A percentile compares a stretch with the other conserved stretches of the same genome.
Evolutionary conservation across 2,888 invertebrate genomes (phyloP).

Genomic region (Rotaria sp.): DNA sequence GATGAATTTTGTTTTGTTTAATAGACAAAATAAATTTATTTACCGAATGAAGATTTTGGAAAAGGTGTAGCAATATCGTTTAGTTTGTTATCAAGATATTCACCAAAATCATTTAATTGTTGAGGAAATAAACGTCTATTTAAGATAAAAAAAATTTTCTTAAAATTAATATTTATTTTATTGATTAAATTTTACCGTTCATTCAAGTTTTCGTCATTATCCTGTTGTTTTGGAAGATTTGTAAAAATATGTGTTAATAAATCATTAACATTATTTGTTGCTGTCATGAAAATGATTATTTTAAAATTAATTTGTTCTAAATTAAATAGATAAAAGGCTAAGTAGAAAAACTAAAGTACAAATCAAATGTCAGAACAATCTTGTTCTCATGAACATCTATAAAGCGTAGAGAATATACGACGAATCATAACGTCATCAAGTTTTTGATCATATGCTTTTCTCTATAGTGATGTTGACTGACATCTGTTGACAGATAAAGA

Average conservation of each 20-base stretch:
- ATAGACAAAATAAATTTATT: neutral
- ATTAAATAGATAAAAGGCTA: neutral
- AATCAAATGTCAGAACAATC: constrained; percentile 10
- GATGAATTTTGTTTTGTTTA: too few species aligned
- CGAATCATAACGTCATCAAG: neutral
- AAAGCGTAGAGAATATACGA: neutral
- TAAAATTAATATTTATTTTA: neutral
- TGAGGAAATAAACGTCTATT: neutral
- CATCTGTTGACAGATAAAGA: neutral
- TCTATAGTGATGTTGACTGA: neutral
- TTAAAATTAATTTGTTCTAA: neutral
- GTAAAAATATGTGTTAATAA: neutral
- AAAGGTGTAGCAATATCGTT: constrained; percentile 20
- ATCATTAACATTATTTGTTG: neutral
- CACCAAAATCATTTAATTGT: neutral
- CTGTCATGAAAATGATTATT: neutral
- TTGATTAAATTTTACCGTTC: neutral
- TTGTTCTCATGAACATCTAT: neutral
- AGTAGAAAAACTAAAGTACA: neutral
- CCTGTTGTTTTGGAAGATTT: neutral
- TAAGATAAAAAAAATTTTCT: neutral
- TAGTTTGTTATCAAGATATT: neutral
- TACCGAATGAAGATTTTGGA: neutral
- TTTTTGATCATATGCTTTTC: neutral
- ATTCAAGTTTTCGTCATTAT: neutral